phyloP scores from a whole-genome alignment of 2,797 vertebrate genomes.

The Sebastes itinus region DNA sequence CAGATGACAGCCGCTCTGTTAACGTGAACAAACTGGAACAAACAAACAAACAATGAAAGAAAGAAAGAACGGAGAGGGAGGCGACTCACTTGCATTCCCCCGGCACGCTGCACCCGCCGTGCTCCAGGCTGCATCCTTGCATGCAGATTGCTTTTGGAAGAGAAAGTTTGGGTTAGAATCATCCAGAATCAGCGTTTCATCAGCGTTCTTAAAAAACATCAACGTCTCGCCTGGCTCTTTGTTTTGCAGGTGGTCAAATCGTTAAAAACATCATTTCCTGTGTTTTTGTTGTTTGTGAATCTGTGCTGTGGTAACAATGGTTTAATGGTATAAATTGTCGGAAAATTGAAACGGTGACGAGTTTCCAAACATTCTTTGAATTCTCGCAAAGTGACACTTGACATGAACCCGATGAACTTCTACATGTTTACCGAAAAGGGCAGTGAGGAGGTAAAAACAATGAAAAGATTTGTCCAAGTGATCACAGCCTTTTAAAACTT shows the following conservation, averaged over 20 bases:
- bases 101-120: conserved; percentile 86
- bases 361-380: conserved; percentile 51
- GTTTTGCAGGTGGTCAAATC: neutral
- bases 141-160: conserved; percentile 89
- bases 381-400: conserved; percentile 37
- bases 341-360: neutral
- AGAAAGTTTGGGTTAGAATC: neutral
- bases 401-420: conserved; percentile 20
- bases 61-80: no score
- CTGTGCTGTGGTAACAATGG: neutral
- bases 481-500: neutral
- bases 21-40: neutral
- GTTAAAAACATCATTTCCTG: conserved; percentile 20
- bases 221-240: neutral
- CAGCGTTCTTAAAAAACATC: neutral
- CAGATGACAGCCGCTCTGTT: neutral
- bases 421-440: neutral
- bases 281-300: conserved; percentile 3
- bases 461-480: no score
- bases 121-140: conserved; percentile 90
- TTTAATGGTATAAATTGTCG: neutral
- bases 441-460: neutral
- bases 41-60: neutral
- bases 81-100: conserved; percentile 93
- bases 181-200: neutral